Base-by-base conservation (phyloP, 2,888 invertebrate genomes). In the Synanthedon myopaeformis region DNA sequence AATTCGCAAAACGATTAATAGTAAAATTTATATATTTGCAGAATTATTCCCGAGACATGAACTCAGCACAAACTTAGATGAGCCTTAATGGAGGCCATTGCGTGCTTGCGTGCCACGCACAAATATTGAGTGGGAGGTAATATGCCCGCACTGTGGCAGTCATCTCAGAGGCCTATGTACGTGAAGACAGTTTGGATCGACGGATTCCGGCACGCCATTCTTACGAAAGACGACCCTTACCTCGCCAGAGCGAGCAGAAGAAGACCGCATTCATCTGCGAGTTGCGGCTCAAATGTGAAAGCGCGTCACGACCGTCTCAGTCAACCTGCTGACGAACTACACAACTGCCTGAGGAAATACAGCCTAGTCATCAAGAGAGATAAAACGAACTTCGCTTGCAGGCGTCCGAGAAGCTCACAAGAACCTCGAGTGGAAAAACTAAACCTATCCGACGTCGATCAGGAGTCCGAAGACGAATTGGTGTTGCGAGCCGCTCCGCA, bases 101-200 rank as follows among this genome's bases (percentile, higher is more conserved):
- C 79, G 78, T 82, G 78, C 65, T 68, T 54, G 53, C 56, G 57
- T 61, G 59, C 69, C 65, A 41, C 45, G 28, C 64, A 57, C 64
- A 67, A 58, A 45, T 55, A 53, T 59, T 55, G 57, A 57, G 64
- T 62, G 62, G 61, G 57, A 58, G 62, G 64, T 72, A 83, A 76
- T 67, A 90, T 90, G 90, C 85, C 85, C 63, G 85, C 82, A 59
- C 89, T 90, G 72, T 91, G 91, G 91, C 90, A 90, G 72, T 87
- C 90, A 61, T 90, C 91, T 58, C 89, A 89, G 74, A 83, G 89
- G 58, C 90, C 91, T 67, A 79, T 91, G 74, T 90, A 90, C 74
- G 83, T 91, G 59, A 85, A 88, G 65, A 90, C 90, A 51, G 89
- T 91, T 53, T 95, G 94, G 94, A 89, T 92, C 56, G 90, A 92